Percentiles rank a stretch among this genome's conserved stretches.
Conservation (phyloP, 2,888 invertebrate species). For the Trisateles emortualis region DNA sequence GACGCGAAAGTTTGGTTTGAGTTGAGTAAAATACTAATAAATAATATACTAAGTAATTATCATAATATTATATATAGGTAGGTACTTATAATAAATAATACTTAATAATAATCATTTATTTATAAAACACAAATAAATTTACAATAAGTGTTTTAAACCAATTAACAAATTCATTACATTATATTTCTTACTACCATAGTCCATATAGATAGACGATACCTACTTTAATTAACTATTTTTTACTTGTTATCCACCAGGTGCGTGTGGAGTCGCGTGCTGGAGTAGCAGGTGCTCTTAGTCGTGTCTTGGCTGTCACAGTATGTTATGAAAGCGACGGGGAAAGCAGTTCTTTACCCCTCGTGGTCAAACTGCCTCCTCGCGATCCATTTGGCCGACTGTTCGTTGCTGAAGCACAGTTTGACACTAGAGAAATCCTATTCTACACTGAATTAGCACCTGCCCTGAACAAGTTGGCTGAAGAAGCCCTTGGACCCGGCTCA, state of each 20-base stretch:
- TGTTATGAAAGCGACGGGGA: slow-evolving; percentile 85
- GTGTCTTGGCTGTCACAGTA: slow-evolving; percentile 92
- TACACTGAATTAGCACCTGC: slow-evolving; percentile 92
- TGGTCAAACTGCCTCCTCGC: slow-evolving; percentile 92
- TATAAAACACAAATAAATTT: no score
- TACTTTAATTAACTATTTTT: slow-evolving; percentile 1
- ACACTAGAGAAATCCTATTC: slow-evolving; percentile 93
- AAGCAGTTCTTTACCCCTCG: slow-evolving; percentile 79
- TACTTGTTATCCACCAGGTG: slow-evolving; percentile 55
- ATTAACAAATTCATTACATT: no score
- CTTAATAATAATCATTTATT: no score
- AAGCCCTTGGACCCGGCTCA: slow-evolving; percentile 77
- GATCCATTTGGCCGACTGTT: slow-evolving; percentile 93
- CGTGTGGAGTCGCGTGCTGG: slow-evolving; percentile 85
- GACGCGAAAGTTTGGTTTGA: no score
- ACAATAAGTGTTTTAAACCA: no score
- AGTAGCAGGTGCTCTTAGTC: slow-evolving; percentile 91
- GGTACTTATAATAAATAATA: no score
- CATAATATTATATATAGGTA: no score
- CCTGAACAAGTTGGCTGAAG: slow-evolving; percentile 89
- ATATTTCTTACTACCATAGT: no score
- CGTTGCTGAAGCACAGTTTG: slow-evolving; percentile 94
- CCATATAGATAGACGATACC: no score
- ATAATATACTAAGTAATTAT: neutral
- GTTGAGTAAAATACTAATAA: no score